Conservation (phyloP, 2,888 invertebrate species). For the Troides oblongomaculatus region DNA sequence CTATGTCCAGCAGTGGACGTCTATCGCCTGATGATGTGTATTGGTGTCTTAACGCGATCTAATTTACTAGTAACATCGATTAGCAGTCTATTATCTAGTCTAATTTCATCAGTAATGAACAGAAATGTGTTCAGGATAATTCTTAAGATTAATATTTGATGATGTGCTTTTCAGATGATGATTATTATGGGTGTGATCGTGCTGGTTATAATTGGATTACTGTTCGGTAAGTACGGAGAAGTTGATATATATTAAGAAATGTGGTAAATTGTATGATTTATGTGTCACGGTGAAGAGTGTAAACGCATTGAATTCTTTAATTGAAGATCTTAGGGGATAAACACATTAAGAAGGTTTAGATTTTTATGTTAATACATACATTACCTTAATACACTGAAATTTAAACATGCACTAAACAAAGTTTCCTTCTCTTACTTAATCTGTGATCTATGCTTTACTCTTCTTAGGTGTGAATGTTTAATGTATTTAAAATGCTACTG, state of each 20-base stretch:
- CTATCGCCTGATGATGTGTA: no score
- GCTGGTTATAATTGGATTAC: slow-evolving; percentile 89
- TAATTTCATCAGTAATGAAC: background rate
- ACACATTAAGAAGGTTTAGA: no score
- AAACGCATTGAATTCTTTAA: background rate
- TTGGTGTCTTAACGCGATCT: background rate
- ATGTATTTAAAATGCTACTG: slow-evolving; percentile 1
- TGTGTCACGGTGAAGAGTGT: background rate
- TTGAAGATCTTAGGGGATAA: background rate
- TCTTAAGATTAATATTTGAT: background rate
- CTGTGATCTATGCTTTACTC: slow-evolving; percentile 28
- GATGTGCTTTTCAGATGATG: slow-evolving; percentile 85
- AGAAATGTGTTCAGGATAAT: background rate
- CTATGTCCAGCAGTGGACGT: no score
- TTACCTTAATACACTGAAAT: slow-evolving; percentile 7
- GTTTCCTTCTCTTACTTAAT: background rate
- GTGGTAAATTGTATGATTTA: background rate
- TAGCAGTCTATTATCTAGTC: background rate
- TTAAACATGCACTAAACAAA: slow-evolving; percentile 8
- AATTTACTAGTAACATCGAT: background rate
- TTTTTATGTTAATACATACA: background rate
- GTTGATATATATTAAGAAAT: background rate
- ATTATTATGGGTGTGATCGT: slow-evolving; percentile 93
- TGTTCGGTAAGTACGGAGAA: slow-evolving; percentile 87
- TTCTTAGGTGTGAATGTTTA: slow-evolving; percentile 28